Percentiles rank a stretch among this genome's conserved stretches.
These are phyloP conservation scores for Nephrotoma guestfalica DNA, from an alignment of 2,888 invertebrate genomes.

Conservation along the genomic window DNA sequence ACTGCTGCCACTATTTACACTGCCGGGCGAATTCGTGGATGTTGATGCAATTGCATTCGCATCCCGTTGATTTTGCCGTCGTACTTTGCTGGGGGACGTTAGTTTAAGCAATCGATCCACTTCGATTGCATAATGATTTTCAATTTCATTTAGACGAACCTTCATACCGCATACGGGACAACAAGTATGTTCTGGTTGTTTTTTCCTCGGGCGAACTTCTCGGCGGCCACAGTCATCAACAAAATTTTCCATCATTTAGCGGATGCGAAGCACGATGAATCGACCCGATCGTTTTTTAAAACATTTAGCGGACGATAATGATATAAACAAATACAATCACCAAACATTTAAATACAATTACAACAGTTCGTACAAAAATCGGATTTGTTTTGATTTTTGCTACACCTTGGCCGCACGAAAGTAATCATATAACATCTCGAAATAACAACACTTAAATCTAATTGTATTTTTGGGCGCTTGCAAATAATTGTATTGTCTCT, in stretches of 20 bases:
- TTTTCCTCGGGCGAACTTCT: conserved; percentile 38
- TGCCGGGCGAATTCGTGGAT: conserved; percentile 15
- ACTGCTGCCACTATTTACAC: conserved; percentile 31
- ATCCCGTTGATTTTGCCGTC: conserved; percentile 15
- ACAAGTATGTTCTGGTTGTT: conserved; percentile 51
- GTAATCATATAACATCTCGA: neutral
- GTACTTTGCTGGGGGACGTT: conserved; percentile 23
- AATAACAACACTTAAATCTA: neutral
- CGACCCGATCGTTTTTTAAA: neutral
- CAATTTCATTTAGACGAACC: conserved; percentile 67
- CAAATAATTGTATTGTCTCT: neutral
- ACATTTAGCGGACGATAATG: neutral
- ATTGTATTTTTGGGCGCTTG: neutral
- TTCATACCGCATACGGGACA: conserved; percentile 86
- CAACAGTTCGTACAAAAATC: neutral
- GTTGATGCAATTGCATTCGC: conserved; percentile 19
- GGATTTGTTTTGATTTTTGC: neutral
- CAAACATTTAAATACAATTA: neutral
- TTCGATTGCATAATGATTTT: conserved; percentile 66
- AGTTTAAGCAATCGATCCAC: conserved; percentile 54
- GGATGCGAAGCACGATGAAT: neutral
- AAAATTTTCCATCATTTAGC: conserved; percentile 11
- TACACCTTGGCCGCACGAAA: neutral
- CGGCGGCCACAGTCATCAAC: conserved; percentile 12
- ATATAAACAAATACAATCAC: neutral